phyloP scores from a whole-genome alignment of 2,113 vertebrate genomes.

The Propithecus coquereli region DNA sequence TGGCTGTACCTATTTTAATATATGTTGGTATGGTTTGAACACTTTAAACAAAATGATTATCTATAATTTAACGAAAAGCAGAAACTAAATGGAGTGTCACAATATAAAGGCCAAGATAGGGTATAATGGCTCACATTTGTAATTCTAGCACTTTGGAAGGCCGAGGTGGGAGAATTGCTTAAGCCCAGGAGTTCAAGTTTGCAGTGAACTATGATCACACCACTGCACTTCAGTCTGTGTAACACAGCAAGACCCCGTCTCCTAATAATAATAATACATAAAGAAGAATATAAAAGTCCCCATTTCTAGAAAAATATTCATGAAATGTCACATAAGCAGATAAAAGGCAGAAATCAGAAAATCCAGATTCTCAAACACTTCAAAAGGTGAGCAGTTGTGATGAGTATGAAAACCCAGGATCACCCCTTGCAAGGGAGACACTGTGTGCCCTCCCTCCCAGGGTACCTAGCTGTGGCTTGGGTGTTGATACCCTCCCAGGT shows the following conservation, averaged over 20 bases:
- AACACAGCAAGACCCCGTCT: too few species aligned
- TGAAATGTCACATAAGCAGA: conserved; percentile 20
- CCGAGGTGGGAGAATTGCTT: too few species aligned
- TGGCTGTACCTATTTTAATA: neutral
- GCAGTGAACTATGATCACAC: too few species aligned
- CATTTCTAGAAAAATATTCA: neutral
- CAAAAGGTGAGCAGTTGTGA: neutral
- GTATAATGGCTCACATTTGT: too few species aligned
- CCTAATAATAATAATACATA: too few species aligned
- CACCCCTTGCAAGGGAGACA: neutral
- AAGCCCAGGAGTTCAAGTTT: too few species aligned
- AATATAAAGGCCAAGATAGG: neutral
- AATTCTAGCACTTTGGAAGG: too few species aligned
- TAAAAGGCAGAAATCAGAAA: neutral
- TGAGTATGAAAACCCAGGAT: neutral
- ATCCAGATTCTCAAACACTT: neutral
- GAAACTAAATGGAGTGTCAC: neutral
- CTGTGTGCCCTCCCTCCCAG: neutral
- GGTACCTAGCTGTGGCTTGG: neutral
- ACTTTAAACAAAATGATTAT: neutral
- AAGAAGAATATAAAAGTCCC: too few species aligned
- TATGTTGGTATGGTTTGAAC: neutral
- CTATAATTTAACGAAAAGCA: neutral
- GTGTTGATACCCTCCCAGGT: neutral
- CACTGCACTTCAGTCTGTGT: too few species aligned